Evolutionary conservation across 2,113 vertebrate genomes (phyloP).

Genomic region (Micromys minutus): DNA sequence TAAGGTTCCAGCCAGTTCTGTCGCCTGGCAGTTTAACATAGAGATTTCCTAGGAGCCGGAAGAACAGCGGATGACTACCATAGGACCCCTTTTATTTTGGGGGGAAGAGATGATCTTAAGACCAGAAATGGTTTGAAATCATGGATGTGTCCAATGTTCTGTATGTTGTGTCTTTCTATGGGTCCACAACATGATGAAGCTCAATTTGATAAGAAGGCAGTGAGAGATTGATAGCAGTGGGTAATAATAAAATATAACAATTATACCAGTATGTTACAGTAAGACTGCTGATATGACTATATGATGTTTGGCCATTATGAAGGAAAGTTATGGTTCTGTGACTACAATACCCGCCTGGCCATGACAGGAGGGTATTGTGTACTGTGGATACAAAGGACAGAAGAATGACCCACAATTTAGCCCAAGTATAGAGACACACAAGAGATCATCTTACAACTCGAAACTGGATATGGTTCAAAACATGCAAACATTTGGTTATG

Average conservation of each 20-base stretch:
- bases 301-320: not conserved
- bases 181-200: not conserved
- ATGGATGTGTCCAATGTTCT: not conserved
- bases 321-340: not conserved
- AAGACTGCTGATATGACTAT: not conserved
- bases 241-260: not conserved
- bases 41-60: not conserved
- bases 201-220: conserved; percentile 3
- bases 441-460: not conserved
- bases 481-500: not conserved
- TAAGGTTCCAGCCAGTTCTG: not conserved
- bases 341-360: not conserved
- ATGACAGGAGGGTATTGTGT: not conserved
- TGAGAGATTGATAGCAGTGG: not conserved
- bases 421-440: not conserved
- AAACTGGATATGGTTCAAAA: not conserved
- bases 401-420: not conserved
- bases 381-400: not conserved
- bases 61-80: not conserved
- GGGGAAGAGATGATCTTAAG: not conserved
- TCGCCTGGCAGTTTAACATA: not conserved
- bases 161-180: not conserved
- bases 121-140: not conserved
- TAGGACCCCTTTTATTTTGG: not conserved
- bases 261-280: not conserved